Base-by-base conservation (phyloP, 1,140 invertebrate species). In the Drosophila burlai region DNA sequence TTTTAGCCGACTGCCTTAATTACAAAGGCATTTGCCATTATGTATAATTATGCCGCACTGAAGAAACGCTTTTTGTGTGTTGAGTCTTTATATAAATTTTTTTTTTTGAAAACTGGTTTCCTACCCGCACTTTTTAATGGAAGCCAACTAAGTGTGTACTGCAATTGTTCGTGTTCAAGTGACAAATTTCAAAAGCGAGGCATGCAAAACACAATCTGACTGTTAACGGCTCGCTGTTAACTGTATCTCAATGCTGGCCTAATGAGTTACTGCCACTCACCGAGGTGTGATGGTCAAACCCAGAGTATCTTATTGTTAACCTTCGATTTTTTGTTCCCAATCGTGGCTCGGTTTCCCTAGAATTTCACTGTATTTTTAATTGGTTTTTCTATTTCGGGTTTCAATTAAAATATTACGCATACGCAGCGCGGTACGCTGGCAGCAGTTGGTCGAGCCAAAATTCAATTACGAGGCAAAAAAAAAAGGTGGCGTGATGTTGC, bases 101-200 rank as follows among this genome's bases (percentile, higher is more conserved):
- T 57, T 57, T 21, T 50, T 34, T 18, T 24, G 15, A 34, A 64
- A 79, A 84, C 84, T 59, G 69, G 85, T 87, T 87, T 79, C 26
- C 52, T 40, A 10, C 61, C 58, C 66, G 52, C 52, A 55, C 52
- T 55, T 16, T 61, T 26, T 55, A 79, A 69, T 78, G 84, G 71
- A 87, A 87, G 78, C 84, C 84, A 54, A 87, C 73, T 57, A 87
- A 90, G 69, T 89, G 84, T 77, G 84, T 67, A 60, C 29, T 69
- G 67, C 76, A 77, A 81, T 79, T 85, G 68, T 85, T 79, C 62
- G 63, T 54, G 76, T 42, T 71, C 67, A 45, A 74, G 67, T 74
- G 71, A 74, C 71, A 61, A 73, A 74, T 73, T 74, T 74, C 71
- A 74, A 52, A 73, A 74, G 68, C 68, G 15, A 43, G 15, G 21